phyloP scores from a whole-genome alignment of 2,797 vertebrate genomes.

The Ctenopoma multispine region DNA sequence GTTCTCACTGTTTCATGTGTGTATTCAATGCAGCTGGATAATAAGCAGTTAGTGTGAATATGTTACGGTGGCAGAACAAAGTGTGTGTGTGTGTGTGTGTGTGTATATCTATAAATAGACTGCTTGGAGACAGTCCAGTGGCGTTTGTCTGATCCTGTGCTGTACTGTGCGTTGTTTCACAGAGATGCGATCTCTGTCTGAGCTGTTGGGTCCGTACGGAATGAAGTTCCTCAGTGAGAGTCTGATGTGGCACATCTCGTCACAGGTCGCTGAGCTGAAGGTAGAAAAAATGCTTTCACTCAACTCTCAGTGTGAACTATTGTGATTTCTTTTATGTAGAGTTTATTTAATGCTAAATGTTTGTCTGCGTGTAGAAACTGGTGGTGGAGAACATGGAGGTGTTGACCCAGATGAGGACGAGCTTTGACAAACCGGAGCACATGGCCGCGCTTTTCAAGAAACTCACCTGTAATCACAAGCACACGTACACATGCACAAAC shows the following conservation, averaged over 20 bases:
- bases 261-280: conserved; percentile 98
- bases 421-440: conserved; percentile 99
- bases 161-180: background rate
- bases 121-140: background rate
- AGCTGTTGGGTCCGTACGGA: conserved; percentile 96
- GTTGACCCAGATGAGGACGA: conserved; percentile 98
- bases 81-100: background rate
- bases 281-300: conserved; percentile 71
- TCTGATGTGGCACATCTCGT: conserved; percentile 99
- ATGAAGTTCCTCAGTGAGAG: conserved; percentile 99
- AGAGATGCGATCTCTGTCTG: conserved; percentile 98
- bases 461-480: conserved; percentile 89
- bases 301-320: background rate
- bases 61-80: background rate
- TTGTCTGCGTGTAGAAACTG: conserved; percentile 89
- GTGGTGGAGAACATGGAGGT: conserved; percentile 99
- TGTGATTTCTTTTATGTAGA: too few species aligned
- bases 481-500: background rate
- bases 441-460: conserved; percentile 99
- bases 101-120: background rate
- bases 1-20: accelerated
- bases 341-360: background rate
- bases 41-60: background rate
- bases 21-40: too few species aligned
- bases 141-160: background rate